Conservation (phyloP, 2,113 vertebrate genomes). For the Hippocampus mohnikei region DNA sequence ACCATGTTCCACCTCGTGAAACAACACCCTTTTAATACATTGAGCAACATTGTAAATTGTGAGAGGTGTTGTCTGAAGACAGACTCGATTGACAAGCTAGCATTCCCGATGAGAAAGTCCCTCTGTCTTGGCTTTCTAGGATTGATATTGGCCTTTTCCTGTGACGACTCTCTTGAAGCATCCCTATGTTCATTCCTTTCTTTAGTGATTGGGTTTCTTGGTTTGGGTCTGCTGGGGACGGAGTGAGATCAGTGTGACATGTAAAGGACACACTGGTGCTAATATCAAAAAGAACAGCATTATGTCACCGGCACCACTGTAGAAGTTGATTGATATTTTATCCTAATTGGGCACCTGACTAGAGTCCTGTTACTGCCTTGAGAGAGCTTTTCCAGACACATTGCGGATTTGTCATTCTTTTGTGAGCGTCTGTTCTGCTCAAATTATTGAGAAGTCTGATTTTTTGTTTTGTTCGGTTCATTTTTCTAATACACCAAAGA, state of each 20-base stretch:
- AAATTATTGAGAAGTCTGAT: conserved; percentile 12
- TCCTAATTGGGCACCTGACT: conserved; percentile 42
- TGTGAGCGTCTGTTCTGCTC: conserved; percentile 32
- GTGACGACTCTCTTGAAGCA: background rate
- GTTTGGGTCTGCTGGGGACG: background rate
- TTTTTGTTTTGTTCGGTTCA: conserved; percentile 45
- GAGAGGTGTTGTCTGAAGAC: too few species aligned
- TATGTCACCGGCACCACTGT: conserved; percentile 19
- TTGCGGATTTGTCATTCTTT: conserved; percentile 33
- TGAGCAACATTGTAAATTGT: too few species aligned
- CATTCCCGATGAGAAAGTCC: too few species aligned
- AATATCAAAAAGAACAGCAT: conserved; percentile 31
- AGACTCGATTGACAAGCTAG: too few species aligned
- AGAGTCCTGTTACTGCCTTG: background rate
- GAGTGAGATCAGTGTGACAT: conserved; percentile 31
- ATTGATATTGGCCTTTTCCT: too few species aligned
- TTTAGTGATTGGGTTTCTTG: background rate
- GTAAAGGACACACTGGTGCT: conserved; percentile 27
- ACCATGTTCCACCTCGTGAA: too few species aligned
- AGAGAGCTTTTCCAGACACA: conserved; percentile 48
- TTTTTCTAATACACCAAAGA: conserved; percentile 38
- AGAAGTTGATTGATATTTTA: conserved; percentile 34
- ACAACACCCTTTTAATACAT: too few species aligned
- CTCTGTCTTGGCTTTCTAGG: too few species aligned
- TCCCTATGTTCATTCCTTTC: background rate